Conservation (phyloP, 2,113 vertebrate species). For the Sander lucioperca region DNA sequence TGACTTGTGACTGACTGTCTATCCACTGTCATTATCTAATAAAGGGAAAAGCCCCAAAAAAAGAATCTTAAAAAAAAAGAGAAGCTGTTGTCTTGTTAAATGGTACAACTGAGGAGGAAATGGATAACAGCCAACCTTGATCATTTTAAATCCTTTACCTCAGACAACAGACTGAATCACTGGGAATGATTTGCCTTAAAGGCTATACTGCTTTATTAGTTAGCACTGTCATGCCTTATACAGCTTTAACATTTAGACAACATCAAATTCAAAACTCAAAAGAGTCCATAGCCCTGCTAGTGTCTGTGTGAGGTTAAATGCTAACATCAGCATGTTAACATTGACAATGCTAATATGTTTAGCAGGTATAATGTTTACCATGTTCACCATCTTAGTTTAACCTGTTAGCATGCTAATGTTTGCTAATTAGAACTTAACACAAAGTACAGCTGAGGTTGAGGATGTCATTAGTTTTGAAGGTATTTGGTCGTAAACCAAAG, state of each 20-base stretch:
- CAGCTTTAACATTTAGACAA: neutral
- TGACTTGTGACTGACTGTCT: no score
- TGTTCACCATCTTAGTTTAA: neutral
- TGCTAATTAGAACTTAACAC: neutral
- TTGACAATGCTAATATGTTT: neutral
- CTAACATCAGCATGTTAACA: no score
- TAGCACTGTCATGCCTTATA: neutral
- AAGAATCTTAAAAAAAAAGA: neutral
- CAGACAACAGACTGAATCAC: slow-evolving; percentile 35
- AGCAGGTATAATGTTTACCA: no score
- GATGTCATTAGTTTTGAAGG: neutral
- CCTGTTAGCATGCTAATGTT: neutral
- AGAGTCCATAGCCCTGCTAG: neutral
- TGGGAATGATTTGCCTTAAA: slow-evolving; percentile 28
- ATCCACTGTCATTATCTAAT: no score
- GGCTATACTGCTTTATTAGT: slow-evolving; percentile 24
- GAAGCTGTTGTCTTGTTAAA: slow-evolving; percentile 52
- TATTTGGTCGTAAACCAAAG: neutral
- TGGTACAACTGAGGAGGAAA: slow-evolving; percentile 49
- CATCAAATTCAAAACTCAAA: neutral
- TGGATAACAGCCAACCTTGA: slow-evolving; percentile 53
- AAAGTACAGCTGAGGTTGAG: neutral
- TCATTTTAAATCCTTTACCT: slow-evolving; percentile 46
- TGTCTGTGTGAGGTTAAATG: neutral
- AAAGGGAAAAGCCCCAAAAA: no score